Conservation (phyloP, 2,113 vertebrate species). For the Halcyon senegalensis region DNA sequence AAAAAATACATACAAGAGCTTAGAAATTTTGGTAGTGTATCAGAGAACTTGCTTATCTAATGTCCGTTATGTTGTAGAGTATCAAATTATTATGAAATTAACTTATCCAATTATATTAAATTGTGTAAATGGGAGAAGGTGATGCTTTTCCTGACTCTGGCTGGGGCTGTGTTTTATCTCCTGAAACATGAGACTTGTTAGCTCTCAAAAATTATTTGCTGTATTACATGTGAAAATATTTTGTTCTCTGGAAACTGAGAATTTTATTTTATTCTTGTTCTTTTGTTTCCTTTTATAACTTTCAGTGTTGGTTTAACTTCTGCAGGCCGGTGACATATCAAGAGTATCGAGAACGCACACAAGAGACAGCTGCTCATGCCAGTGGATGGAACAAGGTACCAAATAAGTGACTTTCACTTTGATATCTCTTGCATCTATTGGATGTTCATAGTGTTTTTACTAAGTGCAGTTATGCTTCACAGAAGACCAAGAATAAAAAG, state of each 20-base stretch:
- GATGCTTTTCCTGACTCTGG: background rate
- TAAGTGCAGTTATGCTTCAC: background rate
- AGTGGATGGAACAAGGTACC: conserved; percentile 91
- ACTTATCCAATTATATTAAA: background rate
- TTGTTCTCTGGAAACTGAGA: conserved; percentile 29
- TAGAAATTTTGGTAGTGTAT: background rate
- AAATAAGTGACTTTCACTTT: background rate
- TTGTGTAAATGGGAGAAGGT: background rate
- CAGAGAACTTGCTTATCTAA: background rate
- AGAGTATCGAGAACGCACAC: conserved; percentile 77
- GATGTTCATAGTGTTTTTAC: background rate
- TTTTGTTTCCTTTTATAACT: conserved; percentile 63
- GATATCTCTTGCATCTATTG: background rate
- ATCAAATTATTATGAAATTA: background rate
- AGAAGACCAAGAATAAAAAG: background rate
- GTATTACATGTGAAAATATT: background rate
- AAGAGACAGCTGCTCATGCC: conserved; percentile 79
- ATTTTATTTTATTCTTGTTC: conserved; percentile 51
- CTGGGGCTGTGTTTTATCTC: background rate
- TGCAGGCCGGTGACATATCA: conserved; percentile 89
- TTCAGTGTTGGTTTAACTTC: conserved; percentile 65
- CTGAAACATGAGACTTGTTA: background rate
- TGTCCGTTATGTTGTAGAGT: background rate
- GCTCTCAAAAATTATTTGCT: background rate
- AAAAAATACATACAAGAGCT: background rate